These are phyloP conservation scores for Agrotis ipsilon DNA, from an alignment of 2,888 invertebrate genomes.

Conservation along the genomic window DNA sequence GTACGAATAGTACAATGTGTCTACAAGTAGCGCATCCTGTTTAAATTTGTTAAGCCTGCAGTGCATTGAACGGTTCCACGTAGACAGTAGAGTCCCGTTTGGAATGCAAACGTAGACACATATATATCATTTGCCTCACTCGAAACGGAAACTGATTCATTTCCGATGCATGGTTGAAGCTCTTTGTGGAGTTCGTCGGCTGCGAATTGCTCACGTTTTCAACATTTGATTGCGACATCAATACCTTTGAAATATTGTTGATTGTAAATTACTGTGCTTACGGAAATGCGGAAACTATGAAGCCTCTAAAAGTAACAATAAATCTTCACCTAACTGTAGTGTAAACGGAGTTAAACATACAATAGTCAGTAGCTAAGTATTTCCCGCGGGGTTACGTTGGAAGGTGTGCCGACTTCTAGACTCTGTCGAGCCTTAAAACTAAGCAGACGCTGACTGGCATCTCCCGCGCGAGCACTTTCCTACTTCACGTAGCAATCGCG, in stretches of 20 bases:
- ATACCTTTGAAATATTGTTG: constrained; percentile 77
- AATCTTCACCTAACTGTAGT: constrained; percentile 13
- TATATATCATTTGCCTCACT: constrained; percentile 87
- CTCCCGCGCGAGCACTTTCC: constrained; percentile 84
- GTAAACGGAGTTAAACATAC: constrained; percentile 35
- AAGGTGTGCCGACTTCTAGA: constrained; percentile 66
- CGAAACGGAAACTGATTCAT: constrained; percentile 90
- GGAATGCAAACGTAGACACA: constrained; percentile 72
- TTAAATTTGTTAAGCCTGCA: constrained; percentile 70
- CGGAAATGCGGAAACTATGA: constrained; percentile 7
- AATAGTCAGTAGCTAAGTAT: constrained; percentile 60
- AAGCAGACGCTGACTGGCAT: constrained; percentile 89
- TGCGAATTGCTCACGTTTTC: constrained; percentile 89
- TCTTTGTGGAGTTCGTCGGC: constrained; percentile 89
- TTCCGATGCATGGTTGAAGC: constrained; percentile 90
- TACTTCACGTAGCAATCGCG: constrained; percentile 84
- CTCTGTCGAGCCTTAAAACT: constrained; percentile 80
- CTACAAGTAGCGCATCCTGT: constrained; percentile 76
- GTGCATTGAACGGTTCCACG: constrained; percentile 74
- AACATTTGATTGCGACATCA: constrained; percentile 89
- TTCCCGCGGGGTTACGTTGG: constrained; percentile 61
- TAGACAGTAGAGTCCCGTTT: constrained; percentile 76
- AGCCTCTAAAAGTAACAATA: constrained; percentile 7
- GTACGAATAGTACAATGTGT: constrained; percentile 77
- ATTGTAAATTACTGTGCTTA: constrained; percentile 62